Evolutionary conservation across 2,797 vertebrate genomes (phyloP).

Genomic region (Manis pentadactyla): DNA sequence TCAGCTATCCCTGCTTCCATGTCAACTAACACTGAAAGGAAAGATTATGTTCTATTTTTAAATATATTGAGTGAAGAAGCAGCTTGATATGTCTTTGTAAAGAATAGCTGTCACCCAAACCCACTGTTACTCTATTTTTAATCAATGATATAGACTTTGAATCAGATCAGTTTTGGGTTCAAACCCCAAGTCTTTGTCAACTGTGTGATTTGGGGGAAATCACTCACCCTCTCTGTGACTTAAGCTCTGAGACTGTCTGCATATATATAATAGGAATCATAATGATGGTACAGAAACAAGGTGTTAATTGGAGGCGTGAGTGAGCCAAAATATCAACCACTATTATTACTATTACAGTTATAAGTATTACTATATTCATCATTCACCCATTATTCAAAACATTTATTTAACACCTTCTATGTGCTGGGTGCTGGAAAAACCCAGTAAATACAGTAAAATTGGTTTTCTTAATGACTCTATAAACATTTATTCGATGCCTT

Average conservation of each 20-base stretch:
- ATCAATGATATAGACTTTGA: constrained; percentile 36
- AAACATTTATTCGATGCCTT: constrained; percentile 19
- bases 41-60: constrained; percentile 76
- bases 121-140: constrained; percentile 56
- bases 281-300: neutral
- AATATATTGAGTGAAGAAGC: constrained; percentile 66
- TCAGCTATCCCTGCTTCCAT: neutral
- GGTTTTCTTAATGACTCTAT: constrained; percentile 43
- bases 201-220: constrained; percentile 7
- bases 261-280: neutral
- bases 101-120: constrained; percentile 66
- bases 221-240: neutral
- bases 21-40: constrained; percentile 57
- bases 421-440: neutral
- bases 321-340: neutral
- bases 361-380: neutral
- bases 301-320: neutral
- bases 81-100: constrained; percentile 67
- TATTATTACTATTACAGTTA: neutral
- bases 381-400: neutral
- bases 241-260: neutral
- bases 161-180: constrained; percentile 36
- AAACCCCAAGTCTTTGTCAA: neutral
- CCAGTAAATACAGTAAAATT: neutral
- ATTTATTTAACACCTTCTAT: neutral